Percentiles rank a stretch among this genome's conserved stretches.
phyloP scores from a whole-genome alignment of 2,113 vertebrate genomes.

The Chrysemys picta region DNA sequence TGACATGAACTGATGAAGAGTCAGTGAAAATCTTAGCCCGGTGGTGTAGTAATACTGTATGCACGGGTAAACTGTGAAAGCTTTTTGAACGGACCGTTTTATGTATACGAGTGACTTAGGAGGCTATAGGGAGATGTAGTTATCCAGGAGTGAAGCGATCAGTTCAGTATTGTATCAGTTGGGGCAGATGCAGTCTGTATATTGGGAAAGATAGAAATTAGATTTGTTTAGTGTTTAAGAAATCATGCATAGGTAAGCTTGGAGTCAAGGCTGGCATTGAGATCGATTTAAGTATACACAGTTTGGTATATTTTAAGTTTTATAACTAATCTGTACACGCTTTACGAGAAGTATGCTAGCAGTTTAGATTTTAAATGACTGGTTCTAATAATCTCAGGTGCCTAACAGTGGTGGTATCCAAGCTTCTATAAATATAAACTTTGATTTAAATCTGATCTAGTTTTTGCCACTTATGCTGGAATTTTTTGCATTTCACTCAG shows the following conservation, averaged over 20 bases:
- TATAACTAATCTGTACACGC: neutral
- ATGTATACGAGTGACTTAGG: neutral
- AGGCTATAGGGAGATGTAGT: neutral
- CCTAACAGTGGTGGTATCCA: neutral
- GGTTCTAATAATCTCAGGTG: neutral
- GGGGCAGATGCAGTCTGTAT: neutral
- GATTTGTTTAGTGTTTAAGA: neutral
- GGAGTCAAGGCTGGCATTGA: neutral
- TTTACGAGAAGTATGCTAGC: too few species aligned
- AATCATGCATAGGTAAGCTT: neutral
- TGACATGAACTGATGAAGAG: neutral
- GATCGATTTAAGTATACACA: neutral
- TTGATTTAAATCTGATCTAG: neutral
- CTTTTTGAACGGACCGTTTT: neutral
- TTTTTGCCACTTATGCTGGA: neutral
- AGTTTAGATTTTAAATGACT: neutral
- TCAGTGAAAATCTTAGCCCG: rapidly evolving
- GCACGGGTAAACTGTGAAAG: neutral
- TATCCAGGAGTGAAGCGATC: neutral
- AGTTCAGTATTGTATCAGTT: neutral
- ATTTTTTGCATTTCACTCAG: neutral
- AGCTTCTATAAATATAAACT: neutral
- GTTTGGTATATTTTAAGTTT: neutral
- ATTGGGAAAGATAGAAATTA: neutral
- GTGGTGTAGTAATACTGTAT: neutral